Percentiles rank a stretch among this genome's conserved stretches.
phyloP scores from a whole-genome alignment of 2,113 vertebrate genomes.

The Centropus unirufus region DNA sequence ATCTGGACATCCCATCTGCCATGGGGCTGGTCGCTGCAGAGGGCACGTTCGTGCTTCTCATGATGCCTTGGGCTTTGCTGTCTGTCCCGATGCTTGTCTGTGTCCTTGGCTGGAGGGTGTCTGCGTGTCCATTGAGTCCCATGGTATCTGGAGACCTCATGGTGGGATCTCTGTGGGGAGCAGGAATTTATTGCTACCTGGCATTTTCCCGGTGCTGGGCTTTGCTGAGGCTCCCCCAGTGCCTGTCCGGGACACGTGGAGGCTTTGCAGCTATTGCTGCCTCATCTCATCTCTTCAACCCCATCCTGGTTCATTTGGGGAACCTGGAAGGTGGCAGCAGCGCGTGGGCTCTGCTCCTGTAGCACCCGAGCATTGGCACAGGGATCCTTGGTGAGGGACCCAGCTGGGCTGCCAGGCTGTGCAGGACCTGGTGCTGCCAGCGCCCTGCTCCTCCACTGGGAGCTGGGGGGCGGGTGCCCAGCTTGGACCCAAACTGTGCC shows the following conservation, averaged over 20 bases:
- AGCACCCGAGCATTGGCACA: neutral
- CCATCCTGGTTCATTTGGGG: neutral
- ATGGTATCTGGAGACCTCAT: fast-evolving
- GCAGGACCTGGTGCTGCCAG: neutral
- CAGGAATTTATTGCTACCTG: neutral
- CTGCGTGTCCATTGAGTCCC: neutral
- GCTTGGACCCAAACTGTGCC: neutral
- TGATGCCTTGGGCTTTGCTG: neutral
- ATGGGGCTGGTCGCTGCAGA: fast-evolving
- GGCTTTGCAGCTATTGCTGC: neutral
- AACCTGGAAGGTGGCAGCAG: neutral
- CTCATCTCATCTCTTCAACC: neutral
- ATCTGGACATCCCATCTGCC: neutral
- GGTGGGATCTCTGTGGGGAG: neutral
- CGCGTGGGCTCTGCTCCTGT: neutral
- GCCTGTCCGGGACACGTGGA: fast-evolving
- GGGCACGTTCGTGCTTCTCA: neutral
- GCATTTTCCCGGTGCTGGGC: neutral
- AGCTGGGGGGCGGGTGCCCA: neutral
- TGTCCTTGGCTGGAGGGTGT: neutral
- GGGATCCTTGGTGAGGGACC: neutral
- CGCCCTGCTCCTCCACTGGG: fast-evolving
- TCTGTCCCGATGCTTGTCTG: fast-evolving
- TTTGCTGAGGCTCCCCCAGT: neutral
- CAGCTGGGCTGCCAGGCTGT: neutral